Evolutionary conservation across 1,140 invertebrate genomes (phyloP).

Genomic region (Scaptomyza pallida): DNA sequence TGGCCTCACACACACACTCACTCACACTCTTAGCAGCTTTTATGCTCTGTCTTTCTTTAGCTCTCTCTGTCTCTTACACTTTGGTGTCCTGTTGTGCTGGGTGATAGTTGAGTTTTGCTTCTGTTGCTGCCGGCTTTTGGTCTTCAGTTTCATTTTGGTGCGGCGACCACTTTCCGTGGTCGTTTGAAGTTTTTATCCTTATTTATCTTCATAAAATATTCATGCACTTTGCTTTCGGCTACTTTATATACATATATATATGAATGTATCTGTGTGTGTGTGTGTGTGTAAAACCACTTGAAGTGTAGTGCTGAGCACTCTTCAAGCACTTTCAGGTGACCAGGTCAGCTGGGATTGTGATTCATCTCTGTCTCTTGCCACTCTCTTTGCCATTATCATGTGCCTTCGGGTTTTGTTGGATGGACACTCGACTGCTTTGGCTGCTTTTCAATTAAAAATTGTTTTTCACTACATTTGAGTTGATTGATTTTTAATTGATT

Average conservation of each 20-base stretch:
- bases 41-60: neutral
- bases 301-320: slow-evolving; percentile 53
- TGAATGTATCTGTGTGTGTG: neutral
- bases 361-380: neutral
- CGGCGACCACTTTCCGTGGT: slow-evolving; percentile 63
- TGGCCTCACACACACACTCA: too few relatives aligned
- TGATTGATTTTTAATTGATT: slow-evolving; percentile 83
- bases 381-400: too few relatives aligned
- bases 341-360: slow-evolving; percentile 35
- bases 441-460: slow-evolving; percentile 80
- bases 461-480: slow-evolving; percentile 81
- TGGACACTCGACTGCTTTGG: slow-evolving; percentile 33
- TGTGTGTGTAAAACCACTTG: slow-evolving; percentile 56
- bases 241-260: slow-evolving; percentile 37
- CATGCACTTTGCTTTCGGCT: slow-evolving; percentile 69
- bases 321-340: slow-evolving; percentile 23
- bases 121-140: slow-evolving; percentile 42
- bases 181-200: slow-evolving; percentile 81
- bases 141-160: slow-evolving; percentile 15
- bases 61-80: slow-evolving; percentile 13
- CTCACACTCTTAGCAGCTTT: slow-evolving; percentile 1
- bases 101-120: slow-evolving; percentile 26
- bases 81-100: slow-evolving; percentile 26
- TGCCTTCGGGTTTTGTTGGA: neutral
- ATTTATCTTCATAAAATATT: slow-evolving; percentile 83